Evolutionary conservation across 2,797 vertebrate species (phyloP).

Genomic region (Helicolenus hilgendorfi): DNA sequence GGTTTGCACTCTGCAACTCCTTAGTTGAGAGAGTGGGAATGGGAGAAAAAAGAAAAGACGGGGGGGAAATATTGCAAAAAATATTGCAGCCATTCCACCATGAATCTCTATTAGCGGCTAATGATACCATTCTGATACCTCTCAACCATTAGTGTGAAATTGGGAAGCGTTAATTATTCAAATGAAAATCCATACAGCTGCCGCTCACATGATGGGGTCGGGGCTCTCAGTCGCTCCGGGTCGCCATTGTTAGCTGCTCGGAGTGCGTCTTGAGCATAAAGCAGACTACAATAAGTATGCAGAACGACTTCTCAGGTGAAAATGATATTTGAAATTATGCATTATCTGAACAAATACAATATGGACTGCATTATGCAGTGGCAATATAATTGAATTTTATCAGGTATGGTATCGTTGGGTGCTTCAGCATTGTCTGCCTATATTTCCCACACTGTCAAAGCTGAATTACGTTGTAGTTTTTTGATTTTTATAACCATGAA

Average conservation of each 20-base stretch:
- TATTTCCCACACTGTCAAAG: not conserved
- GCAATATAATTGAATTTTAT: constrained; percentile 11
- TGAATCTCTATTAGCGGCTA: constrained; percentile 91
- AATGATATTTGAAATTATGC: constrained; percentile 35
- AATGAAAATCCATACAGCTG: constrained; percentile 85
- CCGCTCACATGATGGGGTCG: constrained; percentile 61
- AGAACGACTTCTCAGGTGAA: constrained; percentile 21
- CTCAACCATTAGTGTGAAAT: constrained; percentile 88
- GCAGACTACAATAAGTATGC: constrained; percentile 10
- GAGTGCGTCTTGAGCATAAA: constrained; percentile 19
- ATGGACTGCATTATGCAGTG: not conserved
- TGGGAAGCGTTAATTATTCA: constrained; percentile 90
- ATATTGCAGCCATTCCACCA: constrained; percentile 81
- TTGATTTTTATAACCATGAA: not conserved
- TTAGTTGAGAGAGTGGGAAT: constrained; percentile 31
- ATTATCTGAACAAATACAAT: constrained; percentile 26
- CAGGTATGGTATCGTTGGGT: not conserved
- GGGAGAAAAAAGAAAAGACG: not conserved
- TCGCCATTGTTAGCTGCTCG: constrained; percentile 53
- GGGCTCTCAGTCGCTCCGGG: constrained; percentile 27
- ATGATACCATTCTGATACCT: constrained; percentile 89
- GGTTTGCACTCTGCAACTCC: constrained; percentile 70
- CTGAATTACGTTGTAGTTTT: not conserved
- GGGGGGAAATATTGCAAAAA: constrained; percentile 62
- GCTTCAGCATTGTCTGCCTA: not conserved